Evolutionary conservation across 2,888 invertebrate species (phyloP), one percentile per base, ranked within the genome.

Genomic region (Volucella zonaria): DNA sequence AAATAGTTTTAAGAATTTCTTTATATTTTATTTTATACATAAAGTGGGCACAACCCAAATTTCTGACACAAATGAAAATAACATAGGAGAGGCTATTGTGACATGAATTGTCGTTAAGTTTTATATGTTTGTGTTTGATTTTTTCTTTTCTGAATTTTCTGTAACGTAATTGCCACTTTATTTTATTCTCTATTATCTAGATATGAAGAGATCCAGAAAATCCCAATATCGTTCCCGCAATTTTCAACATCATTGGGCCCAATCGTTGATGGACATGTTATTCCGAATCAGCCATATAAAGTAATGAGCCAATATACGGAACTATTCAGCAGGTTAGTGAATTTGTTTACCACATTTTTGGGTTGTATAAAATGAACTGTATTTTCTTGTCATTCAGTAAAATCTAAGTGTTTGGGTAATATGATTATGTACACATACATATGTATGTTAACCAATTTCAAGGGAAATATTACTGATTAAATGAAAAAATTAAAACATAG

Each of bases 241-340:
- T 97, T 96, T 92, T 95, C 96, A 88, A 96, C 97, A n/a, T 95
- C 96, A 8, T 95, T 97, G 88, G 98, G 97, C 1, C 98, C 98
- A 3, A 94, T 96, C 43, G 95, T 98, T 40, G 98, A 98, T 89
- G 96, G 96, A 40, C 95, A 95, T 66, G 96, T 97, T 85, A 95
- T 97, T 87, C 96, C 96, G 1, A 96, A 95, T 90, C 95, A 96
- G 89, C 97, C 97, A 1, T 93, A 94, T 56, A 94, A 94, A 89
- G 94, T 95, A 67, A 96, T 97, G 96, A 94, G 95, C 79, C 94
- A 94, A 31, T 95, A 95, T 90, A 94, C 94, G 15, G 95, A 95
- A 90, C 93, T 95, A 74, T 94, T 96, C 89, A 95, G 95, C 93
- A 95, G 95, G 96, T 96, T 89, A 87, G 91, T 90, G 88, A 54